Conservation (phyloP, 2,797 vertebrate genomes). For the Euphonia xanthogaster region DNA sequence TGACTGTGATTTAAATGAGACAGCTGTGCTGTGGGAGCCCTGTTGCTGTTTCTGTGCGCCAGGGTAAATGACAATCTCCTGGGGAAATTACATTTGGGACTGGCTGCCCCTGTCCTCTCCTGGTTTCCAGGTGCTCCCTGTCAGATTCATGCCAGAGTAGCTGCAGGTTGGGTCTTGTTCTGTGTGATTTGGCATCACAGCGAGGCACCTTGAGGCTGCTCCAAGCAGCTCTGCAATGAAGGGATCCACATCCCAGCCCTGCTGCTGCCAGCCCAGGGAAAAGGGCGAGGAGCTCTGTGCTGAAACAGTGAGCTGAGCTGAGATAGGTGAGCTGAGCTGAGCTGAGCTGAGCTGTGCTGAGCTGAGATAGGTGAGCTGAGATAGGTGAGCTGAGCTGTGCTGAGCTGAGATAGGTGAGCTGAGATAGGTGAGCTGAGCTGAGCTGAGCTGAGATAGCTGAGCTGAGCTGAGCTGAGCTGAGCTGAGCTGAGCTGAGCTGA, state of each 20-base stretch:
- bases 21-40: background rate
- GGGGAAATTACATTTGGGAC: background rate
- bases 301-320: too few species aligned
- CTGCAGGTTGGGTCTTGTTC: background rate
- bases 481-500: too few species aligned
- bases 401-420: too few species aligned
- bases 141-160: background rate
- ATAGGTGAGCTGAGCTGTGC: too few species aligned
- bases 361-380: too few species aligned
- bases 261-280: background rate
- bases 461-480: too few species aligned
- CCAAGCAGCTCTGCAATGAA: background rate
- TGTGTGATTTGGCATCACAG: background rate
- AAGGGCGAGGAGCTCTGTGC: too few species aligned
- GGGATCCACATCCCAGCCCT: background rate
- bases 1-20: background rate
- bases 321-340: too few species aligned
- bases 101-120: background rate
- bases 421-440: too few species aligned
- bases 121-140: slow-evolving; percentile 9
- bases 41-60: background rate
- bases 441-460: too few species aligned
- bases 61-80: background rate
- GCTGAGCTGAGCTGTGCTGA: too few species aligned
- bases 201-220: background rate